Base-by-base conservation (phyloP, 1,140 invertebrate genomes). In the Popillia japonica region DNA sequence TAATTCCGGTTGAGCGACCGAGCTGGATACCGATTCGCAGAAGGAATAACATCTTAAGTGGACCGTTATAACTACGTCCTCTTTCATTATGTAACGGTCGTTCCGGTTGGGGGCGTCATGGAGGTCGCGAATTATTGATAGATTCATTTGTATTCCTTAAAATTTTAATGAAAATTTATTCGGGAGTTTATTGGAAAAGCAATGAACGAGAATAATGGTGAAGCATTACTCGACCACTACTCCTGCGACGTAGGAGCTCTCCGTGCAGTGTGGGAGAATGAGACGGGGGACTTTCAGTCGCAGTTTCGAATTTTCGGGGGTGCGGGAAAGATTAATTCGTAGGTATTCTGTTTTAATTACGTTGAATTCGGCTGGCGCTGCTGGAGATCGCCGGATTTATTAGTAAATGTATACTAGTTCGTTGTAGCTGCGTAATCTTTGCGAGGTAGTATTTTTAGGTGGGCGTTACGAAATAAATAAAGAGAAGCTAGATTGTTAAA, bases 91-190 rank as follows among this genome's bases (percentile, higher is more conserved):
- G 14, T 11, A 55, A 55, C 17, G 14, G 1, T 6, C 6, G 6
- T 6, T 55, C 0, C 48, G 14, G 44, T 48, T 48, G n/a, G 44
- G 44, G n/a, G 44, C 44, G 17, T 7, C 6, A 55, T 6, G 48
- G 48, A 17, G 11, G 17, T 55, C 48, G 48, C 11, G 48, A 14
- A 68, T 68, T 68, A 68, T 68, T 34, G 61, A 68, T 68, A 14
- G 20, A 68, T 68, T 34, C 61, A 68, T 68, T 27, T 68, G 61
- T 68, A 68, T 68, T 68, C 20, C 61, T 68, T 68, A 68, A 68
- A 68, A 68, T 34, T 9, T 11, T 68, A 68, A 68, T 68, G 20
- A 68, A 14, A 68, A 68, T 68, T 68, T 68, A 68, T 68, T 68
- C 22, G 61, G 22, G 61, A 68, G 61, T 27, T 68, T 68, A 68